Evolutionary conservation across 2,113 vertebrate genomes (phyloP), one percentile per base, ranked within the genome.

Genomic region (Forbesichthys papilliferus): DNA sequence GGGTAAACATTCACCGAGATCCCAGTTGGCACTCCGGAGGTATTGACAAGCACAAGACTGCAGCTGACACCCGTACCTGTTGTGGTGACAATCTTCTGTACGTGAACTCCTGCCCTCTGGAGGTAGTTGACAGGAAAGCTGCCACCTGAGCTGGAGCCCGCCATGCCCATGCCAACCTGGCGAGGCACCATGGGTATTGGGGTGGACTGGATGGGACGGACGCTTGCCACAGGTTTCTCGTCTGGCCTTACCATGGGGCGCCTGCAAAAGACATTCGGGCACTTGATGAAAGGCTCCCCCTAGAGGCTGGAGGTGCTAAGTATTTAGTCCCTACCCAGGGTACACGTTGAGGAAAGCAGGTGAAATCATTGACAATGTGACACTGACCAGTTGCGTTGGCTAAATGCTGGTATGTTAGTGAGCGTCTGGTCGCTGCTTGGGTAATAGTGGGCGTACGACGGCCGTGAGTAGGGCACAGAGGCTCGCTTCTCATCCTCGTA

Each of bases 151-250:
- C 92, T 93, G 83, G 95, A 95, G 83, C 93, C 89, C 1, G 94
- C 92, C 67, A 95, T 66, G 42, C 95, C 92, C 85, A 96, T 85
- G 3, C 93, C 86, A 5, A 95, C 96, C 27, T 98, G 96, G 18
- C 98, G 95, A 51, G 98, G 98, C 96, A 98, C 95, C 98, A 99
- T 99, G 71, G 98, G 98, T 86, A 99, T 96, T 2, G 98, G 98
- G 0, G 98, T 99, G 36, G 98, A 98, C 85, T 99, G 97, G 77
- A 98, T 95, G 18, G 98, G 98, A 68, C 96, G 93, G 72, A 99
- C 96, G 0, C 96, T 99, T 55, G 98, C 98, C 77, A 98, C 95
- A 0, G 97, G 97, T 85, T 97, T 96, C 79, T 99, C 96, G 64
- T 99, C 98, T 11, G 93, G 92, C 84, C 96, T 94, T 18, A 92